Evolutionary conservation across 2,113 vertebrate species (phyloP).

Genomic region (Anolis sagrei): DNA sequence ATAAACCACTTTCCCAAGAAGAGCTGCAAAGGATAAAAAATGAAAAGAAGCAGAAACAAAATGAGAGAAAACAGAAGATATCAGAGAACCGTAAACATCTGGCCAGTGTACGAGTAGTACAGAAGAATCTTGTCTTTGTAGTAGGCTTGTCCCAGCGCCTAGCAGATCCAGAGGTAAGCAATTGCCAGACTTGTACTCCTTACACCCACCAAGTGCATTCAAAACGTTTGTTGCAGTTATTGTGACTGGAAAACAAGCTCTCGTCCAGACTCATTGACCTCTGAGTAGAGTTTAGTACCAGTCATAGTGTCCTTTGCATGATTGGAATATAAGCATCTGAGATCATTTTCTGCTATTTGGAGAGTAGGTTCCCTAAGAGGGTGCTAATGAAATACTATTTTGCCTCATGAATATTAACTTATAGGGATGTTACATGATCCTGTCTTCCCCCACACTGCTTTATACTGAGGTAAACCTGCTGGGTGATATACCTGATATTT

Average conservation of each 20-base stretch:
- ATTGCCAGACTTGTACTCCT: slow-evolving; percentile 23
- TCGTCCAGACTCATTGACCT: background rate
- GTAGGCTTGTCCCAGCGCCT: slow-evolving; percentile 96
- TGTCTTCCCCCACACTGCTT: too few relatives aligned
- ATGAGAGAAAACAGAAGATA: slow-evolving; percentile 99
- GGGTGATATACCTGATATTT: too few relatives aligned
- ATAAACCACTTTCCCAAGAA: slow-evolving; percentile 99
- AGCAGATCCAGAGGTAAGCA: slow-evolving; percentile 94
- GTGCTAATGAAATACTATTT: background rate
- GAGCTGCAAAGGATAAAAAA: slow-evolving; percentile 99
- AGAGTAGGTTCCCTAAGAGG: background rate
- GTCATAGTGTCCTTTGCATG: background rate
- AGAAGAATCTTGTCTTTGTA: slow-evolving; percentile 98
- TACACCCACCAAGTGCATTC: background rate
- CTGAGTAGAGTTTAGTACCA: background rate
- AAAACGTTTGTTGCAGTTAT: background rate
- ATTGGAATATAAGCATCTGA: background rate
- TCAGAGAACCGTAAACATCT: slow-evolving; percentile 99
- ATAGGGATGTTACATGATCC: background rate
- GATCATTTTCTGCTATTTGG: background rate
- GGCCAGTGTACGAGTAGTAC: slow-evolving; percentile 97
- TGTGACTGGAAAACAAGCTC: background rate
- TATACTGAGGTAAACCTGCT: too few relatives aligned
- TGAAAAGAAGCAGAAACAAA: slow-evolving; percentile 99
- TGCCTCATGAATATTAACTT: background rate